Evolutionary conservation across 2,888 invertebrate species (phyloP).

Genomic region (Aplocera efformata): DNA sequence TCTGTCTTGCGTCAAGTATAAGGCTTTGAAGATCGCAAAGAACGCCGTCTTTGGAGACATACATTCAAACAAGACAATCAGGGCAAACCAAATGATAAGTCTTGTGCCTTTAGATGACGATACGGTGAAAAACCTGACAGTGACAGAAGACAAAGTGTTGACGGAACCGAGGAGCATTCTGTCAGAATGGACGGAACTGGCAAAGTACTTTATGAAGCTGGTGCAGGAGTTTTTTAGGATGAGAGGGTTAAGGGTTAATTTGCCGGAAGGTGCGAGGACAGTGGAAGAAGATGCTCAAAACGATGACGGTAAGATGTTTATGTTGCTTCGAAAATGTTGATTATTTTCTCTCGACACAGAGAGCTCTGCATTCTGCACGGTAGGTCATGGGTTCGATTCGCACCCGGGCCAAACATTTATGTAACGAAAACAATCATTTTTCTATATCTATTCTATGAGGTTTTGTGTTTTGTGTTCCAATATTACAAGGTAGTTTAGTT

Average conservation of each 20-base stretch:
- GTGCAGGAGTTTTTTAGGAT: slow-evolving; percentile 66
- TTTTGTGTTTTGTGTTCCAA: too few species aligned
- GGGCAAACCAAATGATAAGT: slow-evolving; percentile 57
- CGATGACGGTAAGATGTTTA: slow-evolving; percentile 44
- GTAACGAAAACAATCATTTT: too few species aligned
- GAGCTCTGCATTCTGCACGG: too few species aligned
- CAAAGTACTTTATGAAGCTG: slow-evolving; percentile 65
- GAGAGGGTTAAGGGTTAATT: slow-evolving; percentile 61
- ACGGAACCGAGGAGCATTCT: slow-evolving; percentile 56
- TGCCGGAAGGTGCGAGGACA: slow-evolving; percentile 70
- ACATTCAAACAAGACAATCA: slow-evolving; percentile 57
- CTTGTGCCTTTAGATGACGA: slow-evolving; percentile 64
- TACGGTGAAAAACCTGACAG: slow-evolving; percentile 44
- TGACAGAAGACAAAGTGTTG: slow-evolving; percentile 39
- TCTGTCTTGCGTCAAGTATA: slow-evolving; percentile 66
- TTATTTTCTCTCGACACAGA: too few species aligned
- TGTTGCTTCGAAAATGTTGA: slow-evolving; percentile 1
- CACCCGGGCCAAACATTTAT: too few species aligned
- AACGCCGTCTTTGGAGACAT: slow-evolving; percentile 61
- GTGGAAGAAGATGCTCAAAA: slow-evolving; percentile 57
- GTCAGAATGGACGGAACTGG: slow-evolving; percentile 70
- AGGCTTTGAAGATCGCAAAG: slow-evolving; percentile 67
- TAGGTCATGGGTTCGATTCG: too few species aligned
- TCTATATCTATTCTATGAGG: too few species aligned
- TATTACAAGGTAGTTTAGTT: too few species aligned